Base-by-base conservation (phyloP, 1,140 invertebrate species). In the Drosophila murphyi region DNA sequence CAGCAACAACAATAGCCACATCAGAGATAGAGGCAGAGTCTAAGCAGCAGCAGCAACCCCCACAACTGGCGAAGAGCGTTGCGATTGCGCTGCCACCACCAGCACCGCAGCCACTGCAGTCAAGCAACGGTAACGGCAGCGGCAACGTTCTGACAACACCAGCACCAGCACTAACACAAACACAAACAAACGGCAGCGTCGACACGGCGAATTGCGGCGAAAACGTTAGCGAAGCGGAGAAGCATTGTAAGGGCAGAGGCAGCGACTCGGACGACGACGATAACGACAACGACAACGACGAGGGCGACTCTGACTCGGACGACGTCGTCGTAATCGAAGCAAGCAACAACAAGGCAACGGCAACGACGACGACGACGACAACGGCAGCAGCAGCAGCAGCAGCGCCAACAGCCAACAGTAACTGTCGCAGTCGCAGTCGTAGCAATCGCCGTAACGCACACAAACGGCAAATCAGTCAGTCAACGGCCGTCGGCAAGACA, bases 401-500 rank as follows among this genome's bases (percentile, higher is more conserved):
- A 31, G 2, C 56, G 37, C 35, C 57, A 28, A 12, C 41, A 63
- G 50, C 31, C 20, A 69, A 72, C 78, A 67, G 80, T 45, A 67
- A 61, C 75, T 52, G 71, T 51, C 62, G 73, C 29, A 76, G 67
- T 65, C 72, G 69, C 64, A 88, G 82, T 70, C 82, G 79, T 68
- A 81, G 57, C 68, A 72, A 72, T 72, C 82, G 86, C 78, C 83
- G 82, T 48, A 87, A 74, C 72, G 64, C 76, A 65, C 82, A 80
- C 64, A 88, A 76, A 56, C 85, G 77, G 48, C 85, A 91, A 91
- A 91, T 90, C 88, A 92, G 81, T 91, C 90, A 90, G 79, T 92
- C 83, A 72, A 74, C 81, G 88, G 90, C 90, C 90, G 87, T 92
- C 90, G 91, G 80, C 70, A 92, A 92, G 90, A 87, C 82, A 92